Evolutionary conservation across 2,888 invertebrate genomes (phyloP), one percentile per base, ranked within the genome.

Genomic region (Kryphioiulus occultus): DNA sequence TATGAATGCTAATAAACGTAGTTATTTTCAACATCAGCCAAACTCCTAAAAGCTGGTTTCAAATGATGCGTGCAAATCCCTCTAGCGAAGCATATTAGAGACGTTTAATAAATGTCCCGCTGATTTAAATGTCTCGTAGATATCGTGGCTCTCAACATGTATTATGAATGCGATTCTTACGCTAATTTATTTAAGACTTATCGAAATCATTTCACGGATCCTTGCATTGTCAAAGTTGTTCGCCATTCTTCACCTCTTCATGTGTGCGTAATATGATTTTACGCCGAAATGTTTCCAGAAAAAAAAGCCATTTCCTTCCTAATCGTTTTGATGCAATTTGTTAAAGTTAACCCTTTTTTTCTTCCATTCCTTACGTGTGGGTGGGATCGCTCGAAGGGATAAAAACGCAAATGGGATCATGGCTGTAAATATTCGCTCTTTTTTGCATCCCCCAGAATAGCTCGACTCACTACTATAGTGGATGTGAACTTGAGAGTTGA

Each of bases 211-310:
- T 78, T 78, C 78, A 78, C 78, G 78, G 78, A 78, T 78, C 78
- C 78, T 78, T 78, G 78, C 78, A 78, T 78, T 78, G 78, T 78
- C 78, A 30, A 78, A 78, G 78, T 78, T 78, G 78, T 78, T 78
- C 78, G 78, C 78, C 78, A 78, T 78, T 78, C 78, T 78, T 78
- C 78, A 78, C 78, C 78, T 78, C 78, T 78, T 78, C 78, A 78
- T 78, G 78, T 78, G 78, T 78, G 78, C 78, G 78, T 78, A 78
- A 78, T 30, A 78, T 30, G 78, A 78, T 78, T 78, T 78, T 78
- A 30, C 78, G 78, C 78, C 78, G 78, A 78, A 78, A 78, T 26
- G 78, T 78, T 78, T 78, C 15, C 30, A 30, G 78, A 30, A 30
- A 30, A 78, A 78, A 30, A 68, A 68, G 2, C 15, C 78, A 78